A percentile compares a stretch with the other conserved stretches of the same genome.
phyloP scores from a whole-genome alignment of 1,140 invertebrate species.

The Trissolcus basalis region DNA sequence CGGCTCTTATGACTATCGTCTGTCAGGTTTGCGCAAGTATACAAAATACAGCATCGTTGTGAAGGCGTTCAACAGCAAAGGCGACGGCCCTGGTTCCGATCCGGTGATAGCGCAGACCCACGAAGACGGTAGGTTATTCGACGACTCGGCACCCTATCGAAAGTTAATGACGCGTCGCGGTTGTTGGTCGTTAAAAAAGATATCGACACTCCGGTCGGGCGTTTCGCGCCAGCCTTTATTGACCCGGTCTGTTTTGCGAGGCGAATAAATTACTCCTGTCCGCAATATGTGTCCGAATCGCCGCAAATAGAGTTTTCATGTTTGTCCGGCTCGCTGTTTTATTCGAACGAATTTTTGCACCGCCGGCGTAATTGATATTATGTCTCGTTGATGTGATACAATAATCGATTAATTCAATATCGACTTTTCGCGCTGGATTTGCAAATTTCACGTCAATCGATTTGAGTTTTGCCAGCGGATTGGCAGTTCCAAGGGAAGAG shows the following conservation, averaged over 20 bases:
- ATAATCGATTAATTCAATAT: too few relatives aligned
- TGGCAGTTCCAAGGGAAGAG: too few relatives aligned
- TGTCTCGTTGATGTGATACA: too few relatives aligned
- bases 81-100: constrained; percentile 84
- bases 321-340: constrained; percentile 10
- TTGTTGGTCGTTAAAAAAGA: constrained; percentile 18
- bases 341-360: not conserved
- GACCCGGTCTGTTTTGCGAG: constrained; percentile 11
- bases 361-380: too few relatives aligned
- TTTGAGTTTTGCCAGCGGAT: too few relatives aligned
- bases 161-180: constrained; percentile 6
- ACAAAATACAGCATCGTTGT: constrained; percentile 86
- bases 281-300: constrained; percentile 20
- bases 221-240: constrained; percentile 22
- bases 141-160: not conserved
- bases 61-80: constrained; percentile 87
- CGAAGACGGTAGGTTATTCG: constrained; percentile 81
- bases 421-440: too few relatives aligned
- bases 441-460: too few relatives aligned
- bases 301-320: constrained; percentile 18
- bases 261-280: constrained; percentile 18
- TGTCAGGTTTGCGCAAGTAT: constrained; percentile 84
- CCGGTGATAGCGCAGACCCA: constrained; percentile 83
- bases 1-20: constrained; percentile 77
- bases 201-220: constrained; percentile 16